phyloP scores from a whole-genome alignment of 2,797 vertebrate genomes.

The Clarias pachynema region DNA sequence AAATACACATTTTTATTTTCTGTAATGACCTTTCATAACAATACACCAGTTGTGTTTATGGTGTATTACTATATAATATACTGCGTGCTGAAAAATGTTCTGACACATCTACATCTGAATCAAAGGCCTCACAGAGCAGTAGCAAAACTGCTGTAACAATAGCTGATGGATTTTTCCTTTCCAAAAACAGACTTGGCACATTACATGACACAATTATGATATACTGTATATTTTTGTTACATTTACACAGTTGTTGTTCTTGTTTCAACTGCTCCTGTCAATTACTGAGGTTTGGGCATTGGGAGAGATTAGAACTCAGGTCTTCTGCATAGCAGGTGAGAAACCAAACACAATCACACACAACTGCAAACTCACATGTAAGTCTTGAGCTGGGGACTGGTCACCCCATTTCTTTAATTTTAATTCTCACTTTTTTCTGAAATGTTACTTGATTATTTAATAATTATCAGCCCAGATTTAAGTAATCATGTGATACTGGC shows the following conservation, averaged over 20 bases:
- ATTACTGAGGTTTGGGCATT: too few relatives aligned
- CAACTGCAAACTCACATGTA: too few relatives aligned
- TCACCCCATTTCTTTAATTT: not conserved
- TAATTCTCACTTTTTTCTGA: not conserved
- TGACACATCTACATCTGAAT: conserved; percentile 1
- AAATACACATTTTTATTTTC: not conserved
- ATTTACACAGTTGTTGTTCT: too few relatives aligned
- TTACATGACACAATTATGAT: not conserved
- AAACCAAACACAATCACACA: not conserved
- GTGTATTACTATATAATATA: not conserved
- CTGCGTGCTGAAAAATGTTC: not conserved
- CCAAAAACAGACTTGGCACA: not conserved
- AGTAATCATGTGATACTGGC: too few relatives aligned
- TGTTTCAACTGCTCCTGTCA: too few relatives aligned
- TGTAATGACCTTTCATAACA: not conserved
- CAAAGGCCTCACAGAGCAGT: not conserved
- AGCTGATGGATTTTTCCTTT: not conserved
- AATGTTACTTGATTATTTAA: not conserved
- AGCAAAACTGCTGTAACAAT: not conserved
- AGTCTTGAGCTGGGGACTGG: not conserved
- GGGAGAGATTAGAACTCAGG: too few relatives aligned
- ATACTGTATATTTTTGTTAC: too few relatives aligned
- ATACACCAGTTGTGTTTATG: not conserved
- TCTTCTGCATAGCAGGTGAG: too few relatives aligned
- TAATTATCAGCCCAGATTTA: not conserved